Base-by-base conservation (phyloP, 2,888 invertebrate species). In the Matsumyia berberina region DNA sequence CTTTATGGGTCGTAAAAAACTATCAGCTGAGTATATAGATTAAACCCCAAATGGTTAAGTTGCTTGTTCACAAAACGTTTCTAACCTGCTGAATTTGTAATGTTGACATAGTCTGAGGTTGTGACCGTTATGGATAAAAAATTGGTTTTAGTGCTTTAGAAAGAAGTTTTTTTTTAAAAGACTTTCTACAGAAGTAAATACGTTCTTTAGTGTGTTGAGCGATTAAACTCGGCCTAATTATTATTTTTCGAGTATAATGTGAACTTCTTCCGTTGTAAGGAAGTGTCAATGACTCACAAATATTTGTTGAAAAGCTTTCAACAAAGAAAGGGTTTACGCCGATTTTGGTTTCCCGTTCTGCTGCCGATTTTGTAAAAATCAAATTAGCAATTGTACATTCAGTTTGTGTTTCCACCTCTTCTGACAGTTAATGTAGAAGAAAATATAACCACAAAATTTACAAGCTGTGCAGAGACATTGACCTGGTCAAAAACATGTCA, bases 1-100 rank as follows among this genome's bases (percentile, higher is more conserved):
- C 57, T 60, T 72, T 51, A 72, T 72, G 15, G 72, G 17, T 60
- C 72, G 31, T 72, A 72, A 72, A 72, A 72, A 12, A 12, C 24
- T 72, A 53, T 51, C 72, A n/a, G 33, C 39, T 51, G 60, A 60
- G 42, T 51, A 42, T 42, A 39, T 35, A 33, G 39, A 72, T 51
- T 60, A 51, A 66, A 12, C 6, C 29, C 66, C 15, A 24, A n/a
- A 29, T 12, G 17, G 5, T 7, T 19, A 5, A 17, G 31, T 60
- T 39, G 39, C 29, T 31, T 42, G 72, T 72, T 60, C n/a, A 72
- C 60, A 72, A 72, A 60, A 62, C 49, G 72, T 33, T 66, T 66
- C 19, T 29, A 64, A 35, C 15, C 35, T 12, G 7, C 19, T 19
- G 17, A 17, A 19, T 17, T 17, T 37, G n/a, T 35, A 6, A 15